Base-by-base conservation (phyloP, 2,888 invertebrate genomes). In the Spisula solida region DNA sequence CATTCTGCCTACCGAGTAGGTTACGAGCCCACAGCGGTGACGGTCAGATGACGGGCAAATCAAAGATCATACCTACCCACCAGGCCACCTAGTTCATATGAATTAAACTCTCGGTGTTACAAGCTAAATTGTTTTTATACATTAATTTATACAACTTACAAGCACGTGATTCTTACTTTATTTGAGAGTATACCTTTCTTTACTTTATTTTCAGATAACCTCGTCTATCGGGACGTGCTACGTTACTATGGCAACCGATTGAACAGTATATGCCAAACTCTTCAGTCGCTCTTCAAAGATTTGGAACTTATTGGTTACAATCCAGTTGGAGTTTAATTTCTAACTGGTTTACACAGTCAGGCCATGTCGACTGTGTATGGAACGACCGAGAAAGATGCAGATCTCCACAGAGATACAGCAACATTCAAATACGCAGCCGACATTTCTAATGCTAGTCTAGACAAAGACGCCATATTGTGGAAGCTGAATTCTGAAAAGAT, bases 401-500 rank as follows among this genome's bases (percentile, higher is more conserved):
- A 34, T 31, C 4, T 75, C 31, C 34, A 14, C 14, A 31, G 2
- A 55, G 51, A 16, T 29, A 51, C 47, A 12, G 47, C 51, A 55
- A 55, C 5, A 81, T 31, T 81, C 1, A 51, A 34, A 83, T 16
- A 31, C 4, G 41, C 48, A 20, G 75, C 75, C 48, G 51, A 75
- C 29, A 75, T 18, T 51, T 48, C 83, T 18, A 29, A 83, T 48
- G 51, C 20, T 18, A 83, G 48, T n/a, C 29, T 75, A 1, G 51
- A 83, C 31, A 18, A 0, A 4, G 56, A 78, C 18, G 87, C 82
- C 41, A 78, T 87, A 14, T 79, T 82, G 41, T 82, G 75, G 82
- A 66, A 48, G 48, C 75, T 93, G 47, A 95, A 95, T 87, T 60
- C 88, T 10, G 92, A 94, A 25, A 93, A 93, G 60, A 93, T 93